These are phyloP conservation scores for Poecilia picta DNA, from an alignment of 2,797 vertebrate species.

Conservation along the genomic window DNA sequence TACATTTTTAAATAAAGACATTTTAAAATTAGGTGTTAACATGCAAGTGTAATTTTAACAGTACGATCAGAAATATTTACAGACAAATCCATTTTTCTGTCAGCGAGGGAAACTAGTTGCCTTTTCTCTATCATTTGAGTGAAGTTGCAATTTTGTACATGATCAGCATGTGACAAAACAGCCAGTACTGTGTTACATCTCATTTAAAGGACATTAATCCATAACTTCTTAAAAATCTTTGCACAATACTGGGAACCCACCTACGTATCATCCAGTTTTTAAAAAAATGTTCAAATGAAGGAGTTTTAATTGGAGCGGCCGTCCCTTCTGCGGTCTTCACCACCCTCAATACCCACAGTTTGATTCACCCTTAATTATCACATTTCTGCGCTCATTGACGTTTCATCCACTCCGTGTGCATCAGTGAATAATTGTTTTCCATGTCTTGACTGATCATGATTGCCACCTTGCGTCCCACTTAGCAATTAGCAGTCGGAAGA, in stretches of 20 bases:
- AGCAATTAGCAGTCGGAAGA: background rate
- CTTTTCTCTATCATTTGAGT: background rate
- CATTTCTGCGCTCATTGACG: background rate
- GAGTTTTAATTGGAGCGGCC: background rate
- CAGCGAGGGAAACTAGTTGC: background rate
- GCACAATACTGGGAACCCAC: background rate
- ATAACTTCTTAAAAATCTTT: background rate
- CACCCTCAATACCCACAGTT: background rate
- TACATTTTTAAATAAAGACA: background rate
- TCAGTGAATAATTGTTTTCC: background rate
- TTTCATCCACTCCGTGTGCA: conserved; percentile 1
- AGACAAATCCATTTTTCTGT: background rate
- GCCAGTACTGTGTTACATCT: background rate
- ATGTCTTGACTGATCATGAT: conserved; percentile 4
- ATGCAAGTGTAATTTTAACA: background rate
- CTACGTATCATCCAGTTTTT: background rate
- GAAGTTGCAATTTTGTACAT: background rate
- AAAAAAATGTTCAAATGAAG: background rate
- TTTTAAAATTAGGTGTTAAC: background rate
- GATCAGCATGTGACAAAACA: background rate
- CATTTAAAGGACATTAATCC: background rate
- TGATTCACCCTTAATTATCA: background rate
- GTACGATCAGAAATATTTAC: background rate
- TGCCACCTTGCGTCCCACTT: background rate
- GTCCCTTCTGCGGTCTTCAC: background rate